Evolutionary conservation across 1,140 invertebrate genomes (phyloP), one percentile per base, ranked within the genome.

Genomic region (Heterodera carotae): DNA sequence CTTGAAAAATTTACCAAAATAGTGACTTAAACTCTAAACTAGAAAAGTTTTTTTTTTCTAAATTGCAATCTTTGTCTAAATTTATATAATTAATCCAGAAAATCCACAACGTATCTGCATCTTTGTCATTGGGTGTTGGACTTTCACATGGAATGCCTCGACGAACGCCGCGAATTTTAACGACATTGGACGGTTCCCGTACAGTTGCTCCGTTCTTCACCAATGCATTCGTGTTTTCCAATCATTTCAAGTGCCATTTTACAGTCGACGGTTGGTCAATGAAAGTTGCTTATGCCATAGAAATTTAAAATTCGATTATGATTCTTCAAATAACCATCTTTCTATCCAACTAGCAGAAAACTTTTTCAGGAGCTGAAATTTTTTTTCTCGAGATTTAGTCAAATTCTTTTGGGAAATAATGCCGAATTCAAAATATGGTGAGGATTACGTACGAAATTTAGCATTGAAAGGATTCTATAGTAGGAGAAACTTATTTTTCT

Each of bases 171-270:
- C 18, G 12, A 0, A 56, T 56, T 56, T 22, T 56, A 18, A 56
- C 48, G 12, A 22, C 48, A 22, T 18, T 56, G 12, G 48, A 56
- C 48, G 48, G 48, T 4, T 43, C 29, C 76, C 76, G 29, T n/a
- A 31, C 15, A 33, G n/a, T 80, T 33, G 53, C 78, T 18, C 33
- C 75, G 4, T 80, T 80, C 67, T 80, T 80, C 60, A 80, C 78
- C 33, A 80, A 80, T 12, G 75, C 77, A 27, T 80, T 79, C 53
- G 48, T 27, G 2, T 80, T 80, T 39, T 60, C 43, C 69, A 80
- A 80, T 69, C 78, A 80, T 68, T 80, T 64, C 48, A 39, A 18
- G 25, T 81, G 79, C 27, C 34, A 68, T 4, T 70, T 70, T 31
- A 53, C 43, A 31, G 69, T 70, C n/a, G 27, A 66, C 62, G 27